Evolutionary conservation across 2,888 invertebrate species (phyloP).

Genomic region (Julus scandinavius): DNA sequence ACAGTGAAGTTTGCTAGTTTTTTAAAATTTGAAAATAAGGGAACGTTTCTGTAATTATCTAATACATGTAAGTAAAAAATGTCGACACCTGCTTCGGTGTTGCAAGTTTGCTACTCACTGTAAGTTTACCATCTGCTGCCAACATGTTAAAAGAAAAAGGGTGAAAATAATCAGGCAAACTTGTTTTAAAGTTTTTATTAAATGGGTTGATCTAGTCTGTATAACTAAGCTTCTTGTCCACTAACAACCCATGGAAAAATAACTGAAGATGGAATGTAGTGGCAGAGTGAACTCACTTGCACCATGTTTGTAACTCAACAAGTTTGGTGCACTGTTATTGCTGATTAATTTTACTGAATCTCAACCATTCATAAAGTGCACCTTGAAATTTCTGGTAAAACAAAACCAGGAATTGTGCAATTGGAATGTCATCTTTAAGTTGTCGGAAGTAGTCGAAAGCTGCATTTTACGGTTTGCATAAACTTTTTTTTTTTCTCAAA

Average conservation of each 20-base stretch:
- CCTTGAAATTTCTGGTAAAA: not conserved
- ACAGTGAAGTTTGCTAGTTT: too few species aligned
- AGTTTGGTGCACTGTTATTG: too few species aligned
- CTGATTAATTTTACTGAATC: too few species aligned
- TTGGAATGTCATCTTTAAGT: not conserved
- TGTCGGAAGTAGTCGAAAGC: constrained; percentile 9
- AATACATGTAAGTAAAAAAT: not conserved
- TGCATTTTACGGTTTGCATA: not conserved
- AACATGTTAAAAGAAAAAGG: not conserved
- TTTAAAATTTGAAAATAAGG: too few species aligned
- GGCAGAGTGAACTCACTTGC: not conserved
- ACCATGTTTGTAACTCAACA: not conserved
- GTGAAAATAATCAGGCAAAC: not conserved
- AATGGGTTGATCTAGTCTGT: not conserved
- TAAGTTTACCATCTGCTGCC: not conserved
- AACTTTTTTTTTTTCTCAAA: not conserved
- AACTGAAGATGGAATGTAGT: not conserved
- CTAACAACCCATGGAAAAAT: not conserved
- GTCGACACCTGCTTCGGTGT: too few species aligned
- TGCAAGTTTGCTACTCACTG: not conserved
- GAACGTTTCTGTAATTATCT: too few species aligned
- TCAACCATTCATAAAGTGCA: too few species aligned
- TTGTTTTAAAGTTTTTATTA: not conserved
- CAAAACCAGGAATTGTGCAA: not conserved
- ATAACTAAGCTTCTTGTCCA: not conserved